Percentiles rank a stretch among this genome's conserved stretches.
Conservation (phyloP, 2,888 invertebrate species). For the Apamea epomidion region DNA sequence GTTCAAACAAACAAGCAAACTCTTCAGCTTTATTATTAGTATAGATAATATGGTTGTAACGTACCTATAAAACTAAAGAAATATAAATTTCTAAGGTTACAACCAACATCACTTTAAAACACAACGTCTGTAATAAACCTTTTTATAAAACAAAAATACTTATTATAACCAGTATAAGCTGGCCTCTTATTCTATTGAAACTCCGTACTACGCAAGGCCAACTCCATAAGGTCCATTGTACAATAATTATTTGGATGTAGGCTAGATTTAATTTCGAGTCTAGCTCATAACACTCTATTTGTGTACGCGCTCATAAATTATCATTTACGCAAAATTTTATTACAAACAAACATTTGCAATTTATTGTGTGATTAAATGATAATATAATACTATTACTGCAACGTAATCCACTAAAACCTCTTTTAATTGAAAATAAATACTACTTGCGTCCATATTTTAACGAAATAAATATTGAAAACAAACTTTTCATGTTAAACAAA, state of each 20-base stretch:
- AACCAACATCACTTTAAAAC: no score
- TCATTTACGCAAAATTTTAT: not conserved
- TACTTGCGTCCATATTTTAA: not conserved
- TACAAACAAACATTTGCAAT: conserved; percentile 1
- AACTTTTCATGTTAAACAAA: conserved; percentile 29
- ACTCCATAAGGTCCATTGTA: not conserved
- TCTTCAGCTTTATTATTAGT: no score
- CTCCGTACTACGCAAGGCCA: not conserved
- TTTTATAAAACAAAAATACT: no score
- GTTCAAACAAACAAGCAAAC: no score
- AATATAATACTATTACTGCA: not conserved
- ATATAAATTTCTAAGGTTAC: no score
- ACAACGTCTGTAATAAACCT: no score
- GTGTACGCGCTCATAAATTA: not conserved
- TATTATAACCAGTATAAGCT: not conserved
- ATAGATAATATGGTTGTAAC: no score
- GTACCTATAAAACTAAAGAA: no score
- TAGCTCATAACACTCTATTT: not conserved
- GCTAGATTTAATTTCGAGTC: not conserved
- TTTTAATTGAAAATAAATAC: conserved; percentile 27
- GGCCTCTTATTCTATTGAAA: not conserved
- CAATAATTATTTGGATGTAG: not conserved
- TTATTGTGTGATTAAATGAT: not conserved
- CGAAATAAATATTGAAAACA: conserved; percentile 15
- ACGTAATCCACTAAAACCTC: not conserved